Evolutionary conservation across 2,888 invertebrate genomes (phyloP).

Genomic region (Pseudococcus jackbeardsleyi): DNA sequence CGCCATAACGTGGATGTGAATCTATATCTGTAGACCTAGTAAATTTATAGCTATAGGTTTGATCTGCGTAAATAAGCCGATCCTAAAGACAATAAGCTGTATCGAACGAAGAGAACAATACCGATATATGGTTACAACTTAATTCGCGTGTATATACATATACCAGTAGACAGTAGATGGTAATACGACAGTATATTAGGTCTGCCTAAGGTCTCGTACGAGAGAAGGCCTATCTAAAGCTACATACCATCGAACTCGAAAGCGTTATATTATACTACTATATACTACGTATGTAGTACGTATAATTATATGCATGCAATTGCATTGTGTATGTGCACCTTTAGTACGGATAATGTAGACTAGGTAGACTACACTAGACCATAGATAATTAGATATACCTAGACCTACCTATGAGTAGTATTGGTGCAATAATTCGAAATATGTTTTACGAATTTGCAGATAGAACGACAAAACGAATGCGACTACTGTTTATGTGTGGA

Average conservation of each 20-base stretch:
- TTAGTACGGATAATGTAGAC: no score
- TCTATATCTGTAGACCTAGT: no score
- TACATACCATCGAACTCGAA: no score
- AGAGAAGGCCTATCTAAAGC: no score
- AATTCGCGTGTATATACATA: no score
- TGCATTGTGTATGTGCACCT: no score
- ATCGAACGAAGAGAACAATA: slow-evolving; percentile 8
- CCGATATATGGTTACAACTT: neutral
- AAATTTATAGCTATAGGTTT: slow-evolving; percentile 15
- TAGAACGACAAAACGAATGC: slow-evolving; percentile 75
- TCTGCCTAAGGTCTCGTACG: neutral
- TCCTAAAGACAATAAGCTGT: slow-evolving; percentile 18
- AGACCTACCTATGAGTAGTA: neutral
- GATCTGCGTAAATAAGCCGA: slow-evolving; percentile 25
- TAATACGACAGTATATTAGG: neutral
- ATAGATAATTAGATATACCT: no score
- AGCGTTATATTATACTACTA: no score
- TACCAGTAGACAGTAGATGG: no score
- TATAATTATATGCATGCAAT: no score
- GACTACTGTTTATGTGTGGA: slow-evolving; percentile 77
- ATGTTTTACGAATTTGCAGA: slow-evolving; percentile 71
- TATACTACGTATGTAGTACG: no score
- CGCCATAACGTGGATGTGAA: neutral
- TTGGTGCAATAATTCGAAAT: neutral
- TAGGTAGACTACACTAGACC: no score